phyloP scores from a whole-genome alignment of 2,888 invertebrate genomes.

The Calliphora vomitoria region DNA sequence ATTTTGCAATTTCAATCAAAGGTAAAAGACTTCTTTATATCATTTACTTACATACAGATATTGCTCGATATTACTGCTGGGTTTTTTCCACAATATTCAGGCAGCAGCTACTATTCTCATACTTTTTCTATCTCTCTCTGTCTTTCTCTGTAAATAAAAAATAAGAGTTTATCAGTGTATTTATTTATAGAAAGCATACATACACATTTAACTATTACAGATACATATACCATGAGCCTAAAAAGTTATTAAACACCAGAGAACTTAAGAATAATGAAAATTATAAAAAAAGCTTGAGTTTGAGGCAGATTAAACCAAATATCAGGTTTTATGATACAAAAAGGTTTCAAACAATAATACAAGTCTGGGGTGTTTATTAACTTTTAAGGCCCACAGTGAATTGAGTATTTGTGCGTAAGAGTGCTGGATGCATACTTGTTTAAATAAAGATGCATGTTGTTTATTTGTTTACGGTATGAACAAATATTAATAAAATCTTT shows the following conservation, averaged over 20 bases:
- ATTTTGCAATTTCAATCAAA: slow-evolving; percentile 65
- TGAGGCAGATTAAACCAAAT: no score
- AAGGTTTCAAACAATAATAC: no score
- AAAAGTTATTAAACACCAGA: no score
- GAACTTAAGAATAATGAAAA: no score
- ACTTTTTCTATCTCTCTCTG: no score
- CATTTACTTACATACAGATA: neutral
- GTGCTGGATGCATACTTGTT: neutral
- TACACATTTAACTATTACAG: neutral
- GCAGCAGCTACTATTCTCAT: neutral
- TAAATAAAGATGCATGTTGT: slow-evolving; percentile 30
- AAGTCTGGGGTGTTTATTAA: no score
- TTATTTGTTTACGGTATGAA: slow-evolving; percentile 42
- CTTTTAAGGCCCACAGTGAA: neutral
- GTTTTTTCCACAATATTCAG: neutral
- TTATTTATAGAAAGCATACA: slow-evolving; percentile 5
- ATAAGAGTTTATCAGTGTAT: slow-evolving; percentile 18
- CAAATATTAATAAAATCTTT: slow-evolving; percentile 63
- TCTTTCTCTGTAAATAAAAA: neutral
- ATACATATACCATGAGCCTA: neutral
- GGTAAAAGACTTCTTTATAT: slow-evolving; percentile 46
- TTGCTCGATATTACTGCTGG: slow-evolving; percentile 10
- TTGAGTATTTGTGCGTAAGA: neutral
- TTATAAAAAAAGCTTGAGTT: no score
- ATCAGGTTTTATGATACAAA: no score